Evolutionary conservation across 92 coral and sea anemone species (phyloP), one percentile per base, ranked within the genome.

Genomic region (Metridium senile): DNA sequence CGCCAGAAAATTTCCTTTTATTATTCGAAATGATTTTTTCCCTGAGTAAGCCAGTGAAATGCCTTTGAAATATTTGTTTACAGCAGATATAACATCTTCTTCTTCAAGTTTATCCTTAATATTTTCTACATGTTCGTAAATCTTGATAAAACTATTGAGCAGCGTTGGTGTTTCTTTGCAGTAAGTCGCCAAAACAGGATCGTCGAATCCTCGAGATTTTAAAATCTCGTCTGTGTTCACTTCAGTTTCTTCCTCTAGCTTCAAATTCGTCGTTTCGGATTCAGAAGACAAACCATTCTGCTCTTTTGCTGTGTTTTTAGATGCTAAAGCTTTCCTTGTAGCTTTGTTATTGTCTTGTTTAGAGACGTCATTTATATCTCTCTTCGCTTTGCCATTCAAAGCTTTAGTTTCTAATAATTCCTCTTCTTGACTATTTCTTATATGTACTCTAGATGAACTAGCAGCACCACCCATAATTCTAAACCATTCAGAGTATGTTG

Each of bases 1-100:
- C 25, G 73, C 77, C 18, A 88, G 27, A 79, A 88, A 88, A 59
- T 67, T 52, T 68, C 77, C 76, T 22, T 84, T 85, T 26, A 84
- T 75, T 1, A 63, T 30, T 28, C 69, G 29, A 30, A 63, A 63
- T 4, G 69, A 28, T 28, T 63, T 63, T 31, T 63, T 63, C n/a
- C 20, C 6, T 1, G 39, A 13, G 28, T 63, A 63, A 29, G 27
- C n/a, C 0, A 39, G 4, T 29, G 39, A 28, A 8, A 63, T 23
- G 1, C 33, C 29, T 28, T 28, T 26, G 10, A 63, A 1, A 28
- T 26, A 1, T 63, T 29, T 29, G 0, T 11, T 11, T 1, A 63
- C 19, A 16, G 45, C 69, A 31, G 39, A 8, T 11, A 63, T 29
- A 1, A 63, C 0, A 20, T 63, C 45, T 26, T 63, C 69, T 29